Base-by-base conservation (phyloP, 2,797 vertebrate genomes). In the Acanthiza pusilla region DNA sequence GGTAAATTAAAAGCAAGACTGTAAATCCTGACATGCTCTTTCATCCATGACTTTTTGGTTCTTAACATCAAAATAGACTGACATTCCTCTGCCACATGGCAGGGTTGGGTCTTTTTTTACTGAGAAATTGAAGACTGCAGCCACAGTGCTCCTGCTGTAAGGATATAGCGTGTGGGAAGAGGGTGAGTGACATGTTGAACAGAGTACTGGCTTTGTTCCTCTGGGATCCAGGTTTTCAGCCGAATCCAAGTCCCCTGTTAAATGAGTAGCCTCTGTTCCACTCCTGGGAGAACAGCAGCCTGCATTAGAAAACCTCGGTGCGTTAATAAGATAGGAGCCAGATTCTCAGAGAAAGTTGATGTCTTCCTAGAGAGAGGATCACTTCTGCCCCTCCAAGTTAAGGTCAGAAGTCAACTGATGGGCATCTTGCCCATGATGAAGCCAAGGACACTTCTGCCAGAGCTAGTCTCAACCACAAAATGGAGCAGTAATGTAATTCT, bases 1-100 rank as follows among this genome's bases (percentile, higher is more conserved):
- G 81, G 67, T 92, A 93, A 91, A 96, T 94, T 94, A 93, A 94
- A 96, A 96, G 80, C 81, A 81, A 58, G 76, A 48, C 38, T 76
- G 51, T 82, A 97, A 95, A 88, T 68, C 60, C 72, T 71, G 89
- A 62, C 43, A 11, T 77, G 94, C 58, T 88, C 87, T 91, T 96
- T 96, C 91, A 96, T 95, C 81, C 60, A 4, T 32, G 23, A 87
- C 82, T 88, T 75, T 88, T 57, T 91, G 66, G 51, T 94, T 94
- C 84, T 78, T 77, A 45, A 94, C 96, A 93, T 89, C 81, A 88
- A 97, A 95, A 81, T 85, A 54, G 57, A 80, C 85, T 34, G 84
- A 72, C 87, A 91, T 83, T 96, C 95, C 58, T 95, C 83, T 84
- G 57, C 88, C 82, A 65, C 75, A 73, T 9, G 4, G 91, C 42